Conservation (phyloP, 1,140 invertebrate genomes). For the Bradynema listronoti region DNA sequence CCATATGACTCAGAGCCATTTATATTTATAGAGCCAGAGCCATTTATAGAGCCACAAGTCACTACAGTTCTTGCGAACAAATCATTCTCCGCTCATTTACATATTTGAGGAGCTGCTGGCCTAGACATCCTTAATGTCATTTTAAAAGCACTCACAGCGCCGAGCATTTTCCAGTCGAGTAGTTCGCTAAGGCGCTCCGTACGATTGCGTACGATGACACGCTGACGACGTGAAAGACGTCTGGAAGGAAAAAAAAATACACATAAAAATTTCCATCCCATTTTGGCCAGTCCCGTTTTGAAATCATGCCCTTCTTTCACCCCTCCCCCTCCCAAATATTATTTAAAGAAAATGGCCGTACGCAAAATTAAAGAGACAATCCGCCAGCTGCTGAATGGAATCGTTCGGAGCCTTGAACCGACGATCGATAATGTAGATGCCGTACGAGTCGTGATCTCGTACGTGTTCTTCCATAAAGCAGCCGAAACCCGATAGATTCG, state of each 20-base stretch:
- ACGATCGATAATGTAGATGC: slow-evolving; percentile 95
- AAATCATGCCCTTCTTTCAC: no score
- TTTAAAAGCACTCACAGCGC: slow-evolving; percentile 28
- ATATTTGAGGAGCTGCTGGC: no score
- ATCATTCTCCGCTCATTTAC: no score
- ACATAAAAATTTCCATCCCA: neutral
- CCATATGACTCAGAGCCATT: no score
- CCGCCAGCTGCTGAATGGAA: slow-evolving; percentile 83
- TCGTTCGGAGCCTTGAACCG: slow-evolving; percentile 78
- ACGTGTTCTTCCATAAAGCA: slow-evolving; percentile 99
- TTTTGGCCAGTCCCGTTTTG: no score
- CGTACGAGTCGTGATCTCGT: slow-evolving; percentile 92
- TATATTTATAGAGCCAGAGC: no score
- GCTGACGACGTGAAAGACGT: slow-evolving; percentile 79
- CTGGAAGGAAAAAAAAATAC: slow-evolving; percentile 75
- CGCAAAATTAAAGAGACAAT: slow-evolving; percentile 61
- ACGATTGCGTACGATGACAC: slow-evolving; percentile 94
- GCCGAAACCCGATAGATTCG: slow-evolving; percentile 96
- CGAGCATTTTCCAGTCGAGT: slow-evolving; percentile 91
- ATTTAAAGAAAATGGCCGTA: neutral
- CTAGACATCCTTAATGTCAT: no score
- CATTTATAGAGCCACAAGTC: no score
- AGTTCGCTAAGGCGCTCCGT: slow-evolving; percentile 93
- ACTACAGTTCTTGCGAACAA: no score
- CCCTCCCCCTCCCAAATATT: neutral